Conservation (phyloP, 64 coral and sea anemone species). For the Actinia tenebrosa region DNA sequence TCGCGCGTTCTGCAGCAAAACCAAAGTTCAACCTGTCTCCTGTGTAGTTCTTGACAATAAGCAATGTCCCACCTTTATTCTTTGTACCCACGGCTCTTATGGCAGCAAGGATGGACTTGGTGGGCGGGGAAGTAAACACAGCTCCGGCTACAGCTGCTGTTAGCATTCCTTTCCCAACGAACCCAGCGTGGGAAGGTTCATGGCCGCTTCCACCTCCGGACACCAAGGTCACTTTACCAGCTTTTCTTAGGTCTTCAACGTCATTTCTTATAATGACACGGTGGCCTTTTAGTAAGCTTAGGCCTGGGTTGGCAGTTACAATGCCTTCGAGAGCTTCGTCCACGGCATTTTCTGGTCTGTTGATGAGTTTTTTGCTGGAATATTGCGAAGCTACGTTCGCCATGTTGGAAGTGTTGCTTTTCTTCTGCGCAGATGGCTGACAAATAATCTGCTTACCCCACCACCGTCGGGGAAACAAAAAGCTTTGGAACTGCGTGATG, state of each 20-base stretch:
- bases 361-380: constrained; percentile 71
- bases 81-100: constrained; percentile 75
- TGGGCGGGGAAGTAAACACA: constrained; percentile 89
- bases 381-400: constrained; percentile 1
- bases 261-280: constrained; percentile 75
- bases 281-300: constrained; percentile 70
- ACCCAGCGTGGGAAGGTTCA: constrained; percentile 86
- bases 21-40: constrained; percentile 92
- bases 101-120: constrained; percentile 84
- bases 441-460: neutral
- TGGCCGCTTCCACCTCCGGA: constrained; percentile 93
- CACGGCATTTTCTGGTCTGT: constrained; percentile 51
- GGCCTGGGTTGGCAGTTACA: constrained; percentile 61
- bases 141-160: constrained; percentile 83
- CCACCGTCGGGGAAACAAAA: neutral
- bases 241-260: constrained; percentile 50
- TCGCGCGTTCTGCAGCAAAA: constrained; percentile 83
- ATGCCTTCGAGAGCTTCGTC: constrained; percentile 88
- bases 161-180: constrained; percentile 82
- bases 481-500: too few species aligned
- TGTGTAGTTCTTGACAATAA: constrained; percentile 99
- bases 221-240: constrained; percentile 61
- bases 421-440: neutral
- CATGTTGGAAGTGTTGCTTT: constrained; percentile 30
- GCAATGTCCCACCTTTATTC: constrained; percentile 62